A percentile compares a stretch with the other conserved stretches of the same genome.
These are phyloP conservation scores for Mimachlamys varia DNA, from an alignment of 2,888 invertebrate genomes.

Conservation along the genomic window DNA sequence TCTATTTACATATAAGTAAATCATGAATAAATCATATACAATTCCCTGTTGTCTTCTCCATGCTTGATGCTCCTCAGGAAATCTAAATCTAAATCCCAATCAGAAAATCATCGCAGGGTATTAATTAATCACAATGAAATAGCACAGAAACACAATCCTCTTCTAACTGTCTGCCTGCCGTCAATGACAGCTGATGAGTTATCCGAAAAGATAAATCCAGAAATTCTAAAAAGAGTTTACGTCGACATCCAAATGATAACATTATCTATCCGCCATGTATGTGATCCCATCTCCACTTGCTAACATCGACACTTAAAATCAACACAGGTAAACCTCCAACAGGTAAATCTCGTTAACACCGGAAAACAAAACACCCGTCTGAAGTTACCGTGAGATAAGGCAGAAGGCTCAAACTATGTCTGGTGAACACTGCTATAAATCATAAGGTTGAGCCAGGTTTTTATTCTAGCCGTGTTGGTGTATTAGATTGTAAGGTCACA, in stretches of 20 bases:
- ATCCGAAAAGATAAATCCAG: background rate
- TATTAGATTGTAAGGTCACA: background rate
- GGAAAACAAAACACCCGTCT: slow-evolving; percentile 3
- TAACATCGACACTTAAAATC: background rate
- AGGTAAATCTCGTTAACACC: slow-evolving; percentile 14
- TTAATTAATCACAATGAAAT: background rate
- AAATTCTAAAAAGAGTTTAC: background rate
- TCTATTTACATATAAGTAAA: no score
- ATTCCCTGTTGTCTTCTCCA: background rate
- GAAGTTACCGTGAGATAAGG: slow-evolving; percentile 19
- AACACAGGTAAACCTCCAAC: background rate
- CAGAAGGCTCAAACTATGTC: background rate
- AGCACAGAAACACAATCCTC: background rate
- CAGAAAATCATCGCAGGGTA: background rate
- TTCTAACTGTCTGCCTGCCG: background rate
- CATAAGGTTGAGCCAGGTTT: background rate
- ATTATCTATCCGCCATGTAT: background rate
- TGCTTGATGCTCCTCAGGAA: background rate
- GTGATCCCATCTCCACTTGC: slow-evolving; percentile 18
- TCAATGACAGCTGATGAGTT: background rate
- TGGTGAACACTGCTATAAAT: background rate
- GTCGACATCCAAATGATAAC: background rate
- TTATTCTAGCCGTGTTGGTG: background rate
- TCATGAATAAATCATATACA: background rate
- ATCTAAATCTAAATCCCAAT: slow-evolving; percentile 1